Percentiles rank a stretch among this genome's conserved stretches.
Conservation (phyloP, 37 sponge, comb jelly and placozoan genomes). For the Beroe ovata region DNA sequence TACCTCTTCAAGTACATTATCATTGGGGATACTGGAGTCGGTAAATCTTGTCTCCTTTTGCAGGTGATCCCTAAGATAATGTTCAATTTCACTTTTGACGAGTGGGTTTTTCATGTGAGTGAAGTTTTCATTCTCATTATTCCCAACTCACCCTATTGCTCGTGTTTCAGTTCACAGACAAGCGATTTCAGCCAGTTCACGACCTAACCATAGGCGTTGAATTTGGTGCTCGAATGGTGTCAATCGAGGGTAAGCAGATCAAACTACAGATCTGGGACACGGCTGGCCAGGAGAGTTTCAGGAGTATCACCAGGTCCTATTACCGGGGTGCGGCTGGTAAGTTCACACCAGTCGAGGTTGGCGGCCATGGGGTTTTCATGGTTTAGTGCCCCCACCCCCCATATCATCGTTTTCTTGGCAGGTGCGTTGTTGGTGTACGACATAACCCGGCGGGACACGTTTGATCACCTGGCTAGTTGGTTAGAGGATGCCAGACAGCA, state of each 20-base stretch:
- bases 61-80: too few species aligned
- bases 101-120: too few species aligned
- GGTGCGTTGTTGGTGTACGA: conserved; percentile 98
- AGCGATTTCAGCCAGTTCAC: conserved; percentile 98
- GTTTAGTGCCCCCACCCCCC: not conserved
- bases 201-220: conserved; percentile 99
- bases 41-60: conserved; percentile 96
- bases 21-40: conserved; percentile 99
- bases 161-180: conserved; percentile 84
- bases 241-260: conserved; percentile 97
- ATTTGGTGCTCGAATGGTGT: conserved; percentile 98
- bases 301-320: conserved; percentile 98
- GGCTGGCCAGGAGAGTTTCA: conserved; percentile 97
- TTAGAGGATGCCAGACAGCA: conserved; percentile 97
- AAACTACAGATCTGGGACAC: conserved; percentile 99
- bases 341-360: too few species aligned
- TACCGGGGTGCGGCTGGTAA: conserved; percentile 94
- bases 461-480: conserved; percentile 98
- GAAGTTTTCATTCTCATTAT: too few species aligned
- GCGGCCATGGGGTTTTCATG: too few species aligned
- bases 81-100: too few species aligned
- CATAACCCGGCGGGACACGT: conserved; percentile 96
- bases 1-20: conserved; percentile 99
- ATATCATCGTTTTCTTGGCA: not conserved
- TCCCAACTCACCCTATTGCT: too few species aligned